Conservation (phyloP, 1,140 invertebrate species). For the Drosophila ironensis region DNA sequence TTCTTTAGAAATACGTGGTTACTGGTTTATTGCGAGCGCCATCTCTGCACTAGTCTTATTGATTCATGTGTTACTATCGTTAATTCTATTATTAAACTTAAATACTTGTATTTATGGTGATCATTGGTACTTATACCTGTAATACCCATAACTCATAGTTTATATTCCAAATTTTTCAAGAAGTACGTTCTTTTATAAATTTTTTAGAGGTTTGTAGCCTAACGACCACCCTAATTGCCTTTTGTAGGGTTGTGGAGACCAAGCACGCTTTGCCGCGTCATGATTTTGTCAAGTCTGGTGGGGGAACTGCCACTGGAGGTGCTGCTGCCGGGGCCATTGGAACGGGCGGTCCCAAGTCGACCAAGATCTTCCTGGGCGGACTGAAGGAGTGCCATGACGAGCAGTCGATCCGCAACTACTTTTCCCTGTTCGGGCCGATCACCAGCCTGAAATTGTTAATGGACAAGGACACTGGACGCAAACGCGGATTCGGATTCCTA, state of each 20-base stretch:
- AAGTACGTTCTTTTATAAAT: too few species aligned
- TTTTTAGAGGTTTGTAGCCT: too few species aligned
- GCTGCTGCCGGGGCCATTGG: slow-evolving; percentile 84
- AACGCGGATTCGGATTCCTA: slow-evolving; percentile 96
- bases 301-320: neutral
- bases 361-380: slow-evolving; percentile 96
- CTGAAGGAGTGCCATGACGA: slow-evolving; percentile 94
- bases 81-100: too few species aligned
- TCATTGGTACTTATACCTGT: too few species aligned
- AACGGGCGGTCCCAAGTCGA: slow-evolving; percentile 88
- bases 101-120: too few species aligned
- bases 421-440: slow-evolving; percentile 92
- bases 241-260: slow-evolving; percentile 93
- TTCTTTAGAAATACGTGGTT: too few species aligned
- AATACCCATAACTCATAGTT: too few species aligned
- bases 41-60: too few species aligned
- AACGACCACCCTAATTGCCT: slow-evolving; percentile 6
- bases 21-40: too few species aligned
- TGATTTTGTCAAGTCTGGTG: slow-evolving; percentile 89
- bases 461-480: slow-evolving; percentile 95
- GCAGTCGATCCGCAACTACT: slow-evolving; percentile 91
- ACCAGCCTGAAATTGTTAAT: slow-evolving; percentile 92
- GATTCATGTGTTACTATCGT: too few species aligned
- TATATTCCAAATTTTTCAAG: too few species aligned
- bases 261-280: slow-evolving; percentile 97